These are phyloP conservation scores for Ornithorhynchus anatinus DNA, from an alignment of 2,113 vertebrate genomes.

Conservation along the genomic window DNA sequence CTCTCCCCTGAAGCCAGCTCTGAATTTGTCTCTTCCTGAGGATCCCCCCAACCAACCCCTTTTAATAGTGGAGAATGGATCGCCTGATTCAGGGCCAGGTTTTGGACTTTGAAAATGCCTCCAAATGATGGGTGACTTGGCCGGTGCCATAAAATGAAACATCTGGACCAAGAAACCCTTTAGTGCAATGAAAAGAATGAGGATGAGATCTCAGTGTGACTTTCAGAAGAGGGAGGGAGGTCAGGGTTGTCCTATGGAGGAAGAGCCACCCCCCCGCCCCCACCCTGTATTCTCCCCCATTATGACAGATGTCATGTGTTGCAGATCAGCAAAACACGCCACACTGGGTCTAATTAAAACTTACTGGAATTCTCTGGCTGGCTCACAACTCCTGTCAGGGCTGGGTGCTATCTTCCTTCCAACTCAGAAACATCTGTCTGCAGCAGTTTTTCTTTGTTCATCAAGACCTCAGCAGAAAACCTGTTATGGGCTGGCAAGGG, in stretches of 20 bases:
- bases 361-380: constrained; percentile 64
- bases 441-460: constrained; percentile 49
- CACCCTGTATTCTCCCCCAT: too few relatives aligned
- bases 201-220: not conserved
- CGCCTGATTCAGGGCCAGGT: too few relatives aligned
- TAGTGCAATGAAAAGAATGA: constrained; percentile 4
- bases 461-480: constrained; percentile 54
- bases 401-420: constrained; percentile 37
- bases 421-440: constrained; percentile 55
- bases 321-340: constrained; percentile 24
- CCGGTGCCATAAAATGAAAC: too few relatives aligned
- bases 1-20: too few relatives aligned
- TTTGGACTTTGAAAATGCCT: too few relatives aligned
- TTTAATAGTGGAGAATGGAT: too few relatives aligned
- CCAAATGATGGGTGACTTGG: too few relatives aligned
- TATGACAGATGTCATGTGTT: constrained; percentile 27
- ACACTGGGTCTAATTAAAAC: constrained; percentile 57
- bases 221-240: not conserved
- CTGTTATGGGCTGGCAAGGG: constrained; percentile 44
- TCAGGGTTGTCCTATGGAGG: not conserved
- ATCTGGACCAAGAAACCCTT: not conserved
- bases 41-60: too few relatives aligned
- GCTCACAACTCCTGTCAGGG: constrained; percentile 50
- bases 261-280: too few relatives aligned
- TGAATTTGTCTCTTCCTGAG: too few relatives aligned